These are phyloP conservation scores for Alviniconcha strummeri DNA, from an alignment of 2,888 invertebrate genomes.

Conservation along the genomic window DNA sequence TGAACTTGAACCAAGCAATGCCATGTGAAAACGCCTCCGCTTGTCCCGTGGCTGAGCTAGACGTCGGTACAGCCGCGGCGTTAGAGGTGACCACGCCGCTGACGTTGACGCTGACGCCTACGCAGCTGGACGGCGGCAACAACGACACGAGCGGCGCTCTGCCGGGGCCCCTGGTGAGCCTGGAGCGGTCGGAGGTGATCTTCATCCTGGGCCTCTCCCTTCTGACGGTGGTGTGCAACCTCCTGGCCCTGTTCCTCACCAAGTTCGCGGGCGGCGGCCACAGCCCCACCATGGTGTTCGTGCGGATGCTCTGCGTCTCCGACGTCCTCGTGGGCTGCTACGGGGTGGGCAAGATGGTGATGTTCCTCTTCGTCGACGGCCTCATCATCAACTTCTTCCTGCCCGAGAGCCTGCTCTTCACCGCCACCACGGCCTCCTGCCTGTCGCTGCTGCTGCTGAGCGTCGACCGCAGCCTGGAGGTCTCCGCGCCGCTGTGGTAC, in stretches of 20 bases:
- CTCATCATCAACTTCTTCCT: constrained; percentile 64
- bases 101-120: background rate
- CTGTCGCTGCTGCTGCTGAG: constrained; percentile 57
- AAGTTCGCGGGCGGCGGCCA: constrained; percentile 58
- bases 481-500: constrained; percentile 51
- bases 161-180: constrained; percentile 14
- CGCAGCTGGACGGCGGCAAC: background rate
- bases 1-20: background rate
- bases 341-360: constrained; percentile 58
- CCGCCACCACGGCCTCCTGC: constrained; percentile 56
- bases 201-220: constrained; percentile 42
- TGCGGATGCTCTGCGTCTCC: constrained; percentile 50
- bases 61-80: too few species aligned
- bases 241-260: constrained; percentile 51
- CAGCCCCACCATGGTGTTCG: constrained; percentile 63
- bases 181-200: constrained; percentile 23
- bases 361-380: constrained; percentile 48
- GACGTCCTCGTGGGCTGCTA: constrained; percentile 61
- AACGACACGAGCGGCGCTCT: background rate
- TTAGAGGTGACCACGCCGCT: background rate
- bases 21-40: constrained; percentile 17
- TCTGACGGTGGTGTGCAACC: constrained; percentile 51
- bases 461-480: constrained; percentile 56
- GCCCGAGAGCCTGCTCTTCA: constrained; percentile 63
- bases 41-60: background rate